Base-by-base conservation (phyloP, 2,113 vertebrate genomes). In the Epinephelus lanceolatus region DNA sequence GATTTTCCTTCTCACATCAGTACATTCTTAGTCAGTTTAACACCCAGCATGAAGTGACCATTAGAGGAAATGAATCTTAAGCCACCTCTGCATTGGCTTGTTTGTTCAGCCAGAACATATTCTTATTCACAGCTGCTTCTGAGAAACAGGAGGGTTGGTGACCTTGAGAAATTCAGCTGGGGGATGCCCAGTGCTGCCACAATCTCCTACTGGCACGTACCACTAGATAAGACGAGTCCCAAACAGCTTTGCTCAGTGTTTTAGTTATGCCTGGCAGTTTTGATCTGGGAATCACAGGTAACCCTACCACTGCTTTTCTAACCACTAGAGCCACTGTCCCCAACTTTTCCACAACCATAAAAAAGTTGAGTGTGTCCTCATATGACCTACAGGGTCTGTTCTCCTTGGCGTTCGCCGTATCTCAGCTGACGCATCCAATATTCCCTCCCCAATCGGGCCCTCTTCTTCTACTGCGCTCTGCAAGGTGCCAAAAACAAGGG, bases 401-500 rank as follows among this genome's bases (percentile, higher is more conserved):
- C 86, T 86, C 72, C 53, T 88, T 92, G 90, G 88, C 89, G 86
- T 88, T 88, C 89, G 53, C 67, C 82, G 21, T 88, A 84, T 92
- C 86, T 85, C 67, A 53, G 85, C 90, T 93, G 91, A 91, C 90
- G 86, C 87, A 80, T 87, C 84, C 71, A 86, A 77, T 85, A 90
- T 80, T 90, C 81, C 76, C 33, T 86, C 88, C 78, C 70, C 52
- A 56, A 76, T 78, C 57, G 10, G 55, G 83, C 83, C 73, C 79
- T 83, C 72, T 81, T 81, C 86, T 81, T 90, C 85, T 88, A 71
- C 86, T 84, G 77, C 60, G 65, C 91, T 88, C 89, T 81, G 68
- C 77, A 83, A 90, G 87, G 87, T 92, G 90, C 93, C 92, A 94
- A 93, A 93, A 93, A 90, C 84, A 92, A 88, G 88, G 82, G 87